Evolutionary conservation across 2,113 vertebrate species (phyloP).

Genomic region (Coryphaenoides rupestris): DNA sequence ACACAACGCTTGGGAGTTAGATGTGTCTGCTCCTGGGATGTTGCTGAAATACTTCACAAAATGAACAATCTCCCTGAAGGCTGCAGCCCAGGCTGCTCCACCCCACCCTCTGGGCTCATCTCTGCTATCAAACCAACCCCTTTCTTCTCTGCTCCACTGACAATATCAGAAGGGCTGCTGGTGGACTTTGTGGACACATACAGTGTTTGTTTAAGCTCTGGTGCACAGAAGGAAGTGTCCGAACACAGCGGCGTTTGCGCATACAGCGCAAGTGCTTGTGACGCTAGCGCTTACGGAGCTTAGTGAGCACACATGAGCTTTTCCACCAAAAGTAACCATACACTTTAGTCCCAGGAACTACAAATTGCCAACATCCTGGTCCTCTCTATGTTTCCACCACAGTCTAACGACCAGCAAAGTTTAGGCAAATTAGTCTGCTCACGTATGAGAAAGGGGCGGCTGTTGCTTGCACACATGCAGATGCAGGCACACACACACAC

Average conservation of each 20-base stretch:
- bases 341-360: no score
- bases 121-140: conserved; percentile 4
- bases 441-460: no score
- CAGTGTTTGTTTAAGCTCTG: conserved; percentile 35
- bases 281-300: no score
- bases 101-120: conserved; percentile 9
- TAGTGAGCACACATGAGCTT: no score
- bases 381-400: no score
- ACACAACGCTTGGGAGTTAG: no score
- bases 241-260: background rate
- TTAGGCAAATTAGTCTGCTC: no score
- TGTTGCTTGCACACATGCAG: background rate
- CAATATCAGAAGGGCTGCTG: conserved; percentile 9
- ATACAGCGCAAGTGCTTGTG: no score
- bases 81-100: conserved; percentile 2
- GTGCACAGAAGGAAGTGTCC: conserved; percentile 25
- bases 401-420: no score
- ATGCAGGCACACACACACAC: background rate
- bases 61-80: conserved; percentile 18
- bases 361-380: no score
- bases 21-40: no score
- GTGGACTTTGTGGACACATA: conserved; percentile 29
- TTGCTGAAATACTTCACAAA: conserved; percentile 22
- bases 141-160: conserved; percentile 25
- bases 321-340: no score